Evolutionary conservation across 2,797 vertebrate genomes (phyloP), one percentile per base, ranked within the genome.

Genomic region (Pangasius djambal): DNA sequence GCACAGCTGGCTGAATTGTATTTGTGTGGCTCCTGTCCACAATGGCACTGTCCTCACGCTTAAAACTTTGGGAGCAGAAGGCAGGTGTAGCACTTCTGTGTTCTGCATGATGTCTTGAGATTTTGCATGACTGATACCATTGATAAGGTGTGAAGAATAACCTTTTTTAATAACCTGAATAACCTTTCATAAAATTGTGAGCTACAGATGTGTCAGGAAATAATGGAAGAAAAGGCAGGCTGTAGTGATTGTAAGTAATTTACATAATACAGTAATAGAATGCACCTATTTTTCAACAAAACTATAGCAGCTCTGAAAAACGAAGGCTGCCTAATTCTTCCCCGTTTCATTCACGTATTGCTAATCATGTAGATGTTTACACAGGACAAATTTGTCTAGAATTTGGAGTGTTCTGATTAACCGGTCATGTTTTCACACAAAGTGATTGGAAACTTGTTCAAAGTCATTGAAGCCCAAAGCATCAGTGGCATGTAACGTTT

Each of bases 61-160:
- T 99, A 48, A 98, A 98, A 81, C 97, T 99, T 86, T 99, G 98
- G 98, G 98, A 99, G 92, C 96, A 99, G 94, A 99, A 99, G 98
- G 98, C 94, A 98, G 97, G 98, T 98, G 92, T 92, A 92, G 92
- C 86, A 78, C 40, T 59, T 88, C 37, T 69, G 92, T 34, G 4
- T 63, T 77, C 7, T 48, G 82, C 93, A 93, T 92, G 93, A 85
- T 15, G 57, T 48, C n/a, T 31, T 31, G 20, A 63, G 22, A 48
- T 20, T 84, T 75, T 75, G 78, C 69, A 83, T 83, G 67, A 72
- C 20, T 59, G 28, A 81, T 44, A 44, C 1, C 52, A 34, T 22
- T 75, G 4, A 83, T 20, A 5, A 63, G 25, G 18, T 72, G 16
- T 61, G 67, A 59, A 82, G 22, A 57, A 81, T 55, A 72, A 48